These are phyloP conservation scores for Grapholita molesta DNA, from an alignment of 1,140 invertebrate genomes.

Conservation along the genomic window DNA sequence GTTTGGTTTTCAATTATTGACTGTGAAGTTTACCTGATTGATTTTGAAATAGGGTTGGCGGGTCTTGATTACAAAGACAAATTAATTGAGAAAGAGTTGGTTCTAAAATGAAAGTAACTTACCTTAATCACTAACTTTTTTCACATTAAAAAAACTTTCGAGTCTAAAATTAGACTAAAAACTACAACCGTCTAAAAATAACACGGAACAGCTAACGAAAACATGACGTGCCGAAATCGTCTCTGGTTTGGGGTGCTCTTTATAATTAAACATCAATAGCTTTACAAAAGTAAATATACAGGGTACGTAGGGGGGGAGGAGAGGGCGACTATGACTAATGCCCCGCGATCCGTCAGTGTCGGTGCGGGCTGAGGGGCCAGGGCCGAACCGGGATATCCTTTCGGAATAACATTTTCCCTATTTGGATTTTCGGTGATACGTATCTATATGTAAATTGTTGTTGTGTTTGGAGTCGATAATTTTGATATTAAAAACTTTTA, in stretches of 20 bases:
- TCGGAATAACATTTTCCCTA: slow-evolving; percentile 67
- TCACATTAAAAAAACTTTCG: slow-evolving; percentile 19
- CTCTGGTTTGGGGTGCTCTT: slow-evolving; percentile 59
- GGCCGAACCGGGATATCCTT: slow-evolving; percentile 63
- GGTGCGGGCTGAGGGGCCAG: slow-evolving; percentile 59
- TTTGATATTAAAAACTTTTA: neutral
- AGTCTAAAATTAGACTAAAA: slow-evolving; percentile 21
- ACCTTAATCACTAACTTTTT: neutral
- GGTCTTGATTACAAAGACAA: neutral
- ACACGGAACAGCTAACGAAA: slow-evolving; percentile 38
- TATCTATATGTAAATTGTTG: slow-evolving; percentile 72
- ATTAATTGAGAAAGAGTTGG: neutral
- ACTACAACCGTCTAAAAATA: slow-evolving; percentile 40
- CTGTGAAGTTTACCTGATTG: slow-evolving; percentile 1
- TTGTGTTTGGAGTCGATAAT: slow-evolving; percentile 17
- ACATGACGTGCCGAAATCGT: slow-evolving; percentile 57
- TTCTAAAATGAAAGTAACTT: too few relatives aligned
- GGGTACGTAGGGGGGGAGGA: slow-evolving; percentile 57
- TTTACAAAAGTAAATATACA: slow-evolving; percentile 77
- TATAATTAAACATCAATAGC: slow-evolving; percentile 78
- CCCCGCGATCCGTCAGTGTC: slow-evolving; percentile 70
- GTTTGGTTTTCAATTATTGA: slow-evolving; percentile 15
- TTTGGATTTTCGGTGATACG: slow-evolving; percentile 55
- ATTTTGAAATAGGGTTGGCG: neutral
- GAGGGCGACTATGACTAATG: slow-evolving; percentile 73